Evolutionary conservation across 2,113 vertebrate species (phyloP).

Genomic region (Chaetodon auriga): DNA sequence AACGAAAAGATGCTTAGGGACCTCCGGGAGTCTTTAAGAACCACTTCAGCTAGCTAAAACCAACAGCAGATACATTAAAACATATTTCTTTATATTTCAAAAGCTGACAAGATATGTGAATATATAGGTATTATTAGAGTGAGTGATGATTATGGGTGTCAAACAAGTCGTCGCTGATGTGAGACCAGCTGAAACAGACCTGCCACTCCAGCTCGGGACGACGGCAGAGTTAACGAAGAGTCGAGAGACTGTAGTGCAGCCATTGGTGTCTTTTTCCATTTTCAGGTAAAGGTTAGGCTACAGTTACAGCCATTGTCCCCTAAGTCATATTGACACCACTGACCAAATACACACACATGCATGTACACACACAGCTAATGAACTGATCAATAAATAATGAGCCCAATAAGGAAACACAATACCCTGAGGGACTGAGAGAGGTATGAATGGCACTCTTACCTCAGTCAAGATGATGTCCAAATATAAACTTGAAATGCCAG

Average conservation of each 20-base stretch:
- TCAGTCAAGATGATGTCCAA: conserved; percentile 28
- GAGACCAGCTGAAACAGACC: not conserved
- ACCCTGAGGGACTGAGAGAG: conserved; percentile 13
- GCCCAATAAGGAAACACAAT: conserved; percentile 35
- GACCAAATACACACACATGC: conserved; percentile 10
- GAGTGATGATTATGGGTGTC: not conserved
- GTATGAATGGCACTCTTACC: conserved; percentile 48
- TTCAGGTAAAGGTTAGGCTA: conserved; percentile 39
- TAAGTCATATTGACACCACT: conserved; percentile 40
- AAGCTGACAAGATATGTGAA: not conserved
- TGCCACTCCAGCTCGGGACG: conserved; percentile 15
- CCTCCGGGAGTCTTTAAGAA: not conserved
- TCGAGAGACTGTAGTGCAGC: not conserved
- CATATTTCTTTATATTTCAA: not conserved
- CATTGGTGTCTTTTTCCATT: conserved; percentile 54
- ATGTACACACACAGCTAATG: conserved; percentile 27
- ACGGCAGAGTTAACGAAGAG: not conserved
- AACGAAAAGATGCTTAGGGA: conserved; percentile 1
- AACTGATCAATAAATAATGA: conserved; percentile 58
- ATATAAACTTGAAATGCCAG: not conserved
- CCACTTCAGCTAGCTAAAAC: not conserved
- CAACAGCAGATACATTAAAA: too few relatives aligned
- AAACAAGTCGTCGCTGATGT: not conserved
- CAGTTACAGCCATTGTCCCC: conserved; percentile 58
- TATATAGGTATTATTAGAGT: not conserved